Conservation (phyloP, 1,140 invertebrate species). For the Drosophila truncata region DNA sequence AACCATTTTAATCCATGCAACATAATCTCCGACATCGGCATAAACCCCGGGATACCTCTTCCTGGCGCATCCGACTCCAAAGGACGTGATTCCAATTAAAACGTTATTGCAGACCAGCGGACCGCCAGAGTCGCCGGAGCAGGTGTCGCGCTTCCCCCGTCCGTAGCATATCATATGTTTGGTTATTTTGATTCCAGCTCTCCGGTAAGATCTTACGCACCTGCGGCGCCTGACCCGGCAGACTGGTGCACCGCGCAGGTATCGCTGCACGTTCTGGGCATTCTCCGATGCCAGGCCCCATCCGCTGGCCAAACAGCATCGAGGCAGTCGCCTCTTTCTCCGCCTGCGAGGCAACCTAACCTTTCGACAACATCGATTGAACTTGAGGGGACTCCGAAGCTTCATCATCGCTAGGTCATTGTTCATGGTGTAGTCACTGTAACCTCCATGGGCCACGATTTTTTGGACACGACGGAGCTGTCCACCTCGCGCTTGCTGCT, state of each 20-base stretch:
- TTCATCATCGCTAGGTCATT: conserved; percentile 68
- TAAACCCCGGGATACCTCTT: conserved; percentile 51
- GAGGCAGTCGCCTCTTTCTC: conserved; percentile 11
- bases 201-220: conserved; percentile 25
- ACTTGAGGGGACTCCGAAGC: conserved; percentile 36
- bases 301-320: conserved; percentile 50
- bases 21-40: conserved; percentile 14
- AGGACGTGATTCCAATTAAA: conserved; percentile 59
- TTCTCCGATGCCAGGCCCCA: conserved; percentile 48
- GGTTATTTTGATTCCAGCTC: conserved; percentile 43
- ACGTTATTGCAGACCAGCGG: conserved; percentile 24
- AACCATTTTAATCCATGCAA: conserved; percentile 34
- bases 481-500: conserved; percentile 48
- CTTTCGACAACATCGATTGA: conserved; percentile 11
- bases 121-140: conserved; percentile 70
- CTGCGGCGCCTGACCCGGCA: background rate
- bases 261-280: conserved; percentile 45
- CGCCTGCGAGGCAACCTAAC: conserved; percentile 29
- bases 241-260: conserved; percentile 34
- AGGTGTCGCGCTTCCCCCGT: conserved; percentile 51
- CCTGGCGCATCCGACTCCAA: conserved; percentile 63
- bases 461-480: conserved; percentile 33
- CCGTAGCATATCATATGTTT: conserved; percentile 56
- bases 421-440: conserved; percentile 42
- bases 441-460: conserved; percentile 38